A percentile compares a stretch with the other conserved stretches of the same genome.
Conservation (phyloP, 2,888 invertebrate genomes). For the Drosophila rubida region DNA sequence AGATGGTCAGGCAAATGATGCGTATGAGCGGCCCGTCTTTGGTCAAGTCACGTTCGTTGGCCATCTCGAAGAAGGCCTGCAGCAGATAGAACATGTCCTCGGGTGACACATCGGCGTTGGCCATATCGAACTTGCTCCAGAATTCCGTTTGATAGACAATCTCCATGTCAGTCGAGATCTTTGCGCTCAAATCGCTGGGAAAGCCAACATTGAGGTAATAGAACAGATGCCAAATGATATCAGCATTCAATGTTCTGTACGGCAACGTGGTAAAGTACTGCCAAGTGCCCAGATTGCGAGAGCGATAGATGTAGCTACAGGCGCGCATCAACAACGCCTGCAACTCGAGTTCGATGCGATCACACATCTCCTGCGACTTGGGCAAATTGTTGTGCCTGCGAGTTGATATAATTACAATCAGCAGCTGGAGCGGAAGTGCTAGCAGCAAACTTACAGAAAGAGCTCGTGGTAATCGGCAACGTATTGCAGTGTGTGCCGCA, state of each 20-base stretch:
- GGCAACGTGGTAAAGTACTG: conserved; percentile 93
- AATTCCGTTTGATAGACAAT: conserved; percentile 85
- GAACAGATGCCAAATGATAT: conserved; percentile 88
- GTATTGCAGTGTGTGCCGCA: conserved; percentile 90
- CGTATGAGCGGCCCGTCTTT: conserved; percentile 89
- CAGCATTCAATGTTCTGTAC: conserved; percentile 87
- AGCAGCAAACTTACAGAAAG: conserved; percentile 71
- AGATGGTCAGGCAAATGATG: conserved; percentile 88
- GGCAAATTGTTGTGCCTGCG: conserved; percentile 81
- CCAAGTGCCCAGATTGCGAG: conserved; percentile 91
- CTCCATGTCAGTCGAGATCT: conserved; percentile 84
- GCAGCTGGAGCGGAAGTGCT: neutral
- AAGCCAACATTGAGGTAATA: conserved; percentile 88
- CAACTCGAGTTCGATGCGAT: conserved; percentile 89
- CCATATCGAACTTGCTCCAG: conserved; percentile 88
- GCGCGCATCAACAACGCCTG: conserved; percentile 90
- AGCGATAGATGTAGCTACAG: conserved; percentile 89
- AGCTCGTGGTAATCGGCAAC: conserved; percentile 88
- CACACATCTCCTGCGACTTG: conserved; percentile 85
- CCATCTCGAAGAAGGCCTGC: conserved; percentile 93
- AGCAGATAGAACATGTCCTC: conserved; percentile 92
- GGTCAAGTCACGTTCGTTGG: conserved; percentile 86
- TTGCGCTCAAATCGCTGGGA: conserved; percentile 78
- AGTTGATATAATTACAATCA: neutral
- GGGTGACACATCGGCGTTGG: conserved; percentile 87